Evolutionary conservation across 2,888 invertebrate genomes (phyloP).

Genomic region (Temnothorax rugatulus): DNA sequence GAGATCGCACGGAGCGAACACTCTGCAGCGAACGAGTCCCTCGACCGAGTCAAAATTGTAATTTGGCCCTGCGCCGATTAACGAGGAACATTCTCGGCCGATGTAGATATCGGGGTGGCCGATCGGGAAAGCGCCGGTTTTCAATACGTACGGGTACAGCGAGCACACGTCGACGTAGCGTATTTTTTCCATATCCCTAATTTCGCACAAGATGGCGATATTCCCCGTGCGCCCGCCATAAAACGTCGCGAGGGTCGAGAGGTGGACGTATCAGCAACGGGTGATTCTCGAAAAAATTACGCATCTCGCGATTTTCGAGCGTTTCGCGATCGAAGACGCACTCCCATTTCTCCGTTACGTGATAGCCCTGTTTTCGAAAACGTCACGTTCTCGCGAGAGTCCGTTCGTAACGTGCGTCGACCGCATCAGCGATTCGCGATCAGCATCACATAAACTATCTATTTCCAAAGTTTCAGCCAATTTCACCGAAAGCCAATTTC

Average conservation of each 20-base stretch:
- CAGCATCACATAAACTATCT: no score
- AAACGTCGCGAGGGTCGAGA: slow-evolving; percentile 1
- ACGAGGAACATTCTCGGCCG: neutral
- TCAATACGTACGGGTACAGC: neutral
- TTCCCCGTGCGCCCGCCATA: neutral
- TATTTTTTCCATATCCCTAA: neutral
- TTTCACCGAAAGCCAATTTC: no score
- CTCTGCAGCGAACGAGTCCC: neutral
- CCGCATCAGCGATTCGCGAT: no score
- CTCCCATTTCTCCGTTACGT: no score
- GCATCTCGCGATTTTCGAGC: no score
- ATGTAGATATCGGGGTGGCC: neutral
- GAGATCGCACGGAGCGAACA: neutral
- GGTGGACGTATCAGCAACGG: neutral
- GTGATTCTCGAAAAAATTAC: no score
- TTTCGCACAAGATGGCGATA: neutral
- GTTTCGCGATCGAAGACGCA: no score
- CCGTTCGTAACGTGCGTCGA: no score
- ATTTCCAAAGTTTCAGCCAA: no score
- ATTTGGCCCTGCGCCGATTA: neutral
- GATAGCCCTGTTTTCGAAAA: no score
- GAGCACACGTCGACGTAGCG: neutral
- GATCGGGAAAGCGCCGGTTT: neutral
- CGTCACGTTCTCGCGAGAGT: no score
- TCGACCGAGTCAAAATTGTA: neutral